Percentiles rank a stretch among this genome's conserved stretches.
Conservation (phyloP, 2,113 vertebrate species). For the Sarotherodon lohbergeri region DNA sequence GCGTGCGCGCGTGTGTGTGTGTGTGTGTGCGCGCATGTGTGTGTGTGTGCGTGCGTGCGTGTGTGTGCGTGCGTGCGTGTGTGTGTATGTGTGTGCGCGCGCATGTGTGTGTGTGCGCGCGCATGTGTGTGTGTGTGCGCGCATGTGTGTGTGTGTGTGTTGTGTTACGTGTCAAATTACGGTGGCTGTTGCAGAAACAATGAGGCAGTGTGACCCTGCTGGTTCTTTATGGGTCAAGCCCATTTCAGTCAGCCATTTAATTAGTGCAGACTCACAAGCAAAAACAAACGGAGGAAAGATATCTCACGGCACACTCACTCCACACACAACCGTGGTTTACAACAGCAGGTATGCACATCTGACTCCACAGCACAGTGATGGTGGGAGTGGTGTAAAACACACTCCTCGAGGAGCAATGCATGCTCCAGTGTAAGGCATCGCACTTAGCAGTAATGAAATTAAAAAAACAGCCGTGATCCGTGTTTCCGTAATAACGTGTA, state of each 20-base stretch:
- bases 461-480: background rate
- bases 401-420: background rate
- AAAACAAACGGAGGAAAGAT: background rate
- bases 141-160: too few species aligned
- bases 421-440: background rate
- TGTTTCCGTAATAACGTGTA: background rate
- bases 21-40: accelerated
- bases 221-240: too few species aligned
- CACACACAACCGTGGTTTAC: background rate
- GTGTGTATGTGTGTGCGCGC: too few species aligned
- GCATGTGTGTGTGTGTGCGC: too few species aligned
- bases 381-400: background rate
- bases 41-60: accelerated
- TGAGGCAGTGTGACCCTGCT: too few species aligned
- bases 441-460: background rate
- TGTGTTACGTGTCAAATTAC: too few species aligned
- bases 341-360: background rate
- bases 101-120: too few species aligned
- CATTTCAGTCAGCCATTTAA: conserved; percentile 47
- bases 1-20: too few species aligned
- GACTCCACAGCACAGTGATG: background rate
- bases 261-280: conserved; percentile 24
- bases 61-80: too few species aligned
- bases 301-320: background rate
- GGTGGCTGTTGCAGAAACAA: too few species aligned